phyloP scores from a whole-genome alignment of 2,888 invertebrate genomes.

The Volucella inanis region DNA sequence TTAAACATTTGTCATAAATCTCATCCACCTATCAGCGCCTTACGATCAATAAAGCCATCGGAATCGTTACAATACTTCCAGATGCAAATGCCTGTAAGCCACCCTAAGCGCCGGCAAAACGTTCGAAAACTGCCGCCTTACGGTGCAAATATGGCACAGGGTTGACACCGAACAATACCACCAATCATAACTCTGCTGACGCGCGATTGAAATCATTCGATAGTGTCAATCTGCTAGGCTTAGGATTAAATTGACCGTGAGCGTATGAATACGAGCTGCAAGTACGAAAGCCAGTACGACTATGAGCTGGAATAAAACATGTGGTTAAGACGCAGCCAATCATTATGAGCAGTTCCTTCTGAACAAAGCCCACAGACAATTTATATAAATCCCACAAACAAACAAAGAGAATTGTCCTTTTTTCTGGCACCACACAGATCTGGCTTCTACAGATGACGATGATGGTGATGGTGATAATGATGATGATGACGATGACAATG shows the following conservation, averaged over 20 bases:
- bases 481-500: slow-evolving; percentile 50
- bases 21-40: slow-evolving; percentile 60
- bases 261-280: slow-evolving; percentile 6
- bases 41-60: slow-evolving; percentile 52
- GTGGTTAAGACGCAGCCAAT: slow-evolving; percentile 70
- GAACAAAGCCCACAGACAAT: slow-evolving; percentile 73
- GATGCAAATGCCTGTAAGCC: slow-evolving; percentile 62
- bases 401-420: slow-evolving; percentile 64
- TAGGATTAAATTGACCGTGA: slow-evolving; percentile 82
- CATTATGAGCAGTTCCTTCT: slow-evolving; percentile 65
- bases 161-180: slow-evolving; percentile 55
- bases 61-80: slow-evolving; percentile 22
- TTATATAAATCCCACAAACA: slow-evolving; percentile 74
- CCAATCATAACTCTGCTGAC: slow-evolving; percentile 60
- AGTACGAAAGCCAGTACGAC: no score
- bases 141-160: slow-evolving; percentile 49
- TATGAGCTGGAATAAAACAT: slow-evolving; percentile 70
- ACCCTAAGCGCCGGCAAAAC: not conserved
- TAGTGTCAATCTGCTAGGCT: slow-evolving; percentile 78
- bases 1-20: slow-evolving; percentile 68
- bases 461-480: no score
- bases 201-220: slow-evolving; percentile 63
- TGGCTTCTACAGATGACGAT: slow-evolving; percentile 35
- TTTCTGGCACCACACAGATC: not conserved
- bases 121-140: not conserved